Percentiles rank a stretch among this genome's conserved stretches.
Evolutionary conservation across 2,797 vertebrate genomes (phyloP).

Genomic region (Acipenser oxyrinchus): DNA sequence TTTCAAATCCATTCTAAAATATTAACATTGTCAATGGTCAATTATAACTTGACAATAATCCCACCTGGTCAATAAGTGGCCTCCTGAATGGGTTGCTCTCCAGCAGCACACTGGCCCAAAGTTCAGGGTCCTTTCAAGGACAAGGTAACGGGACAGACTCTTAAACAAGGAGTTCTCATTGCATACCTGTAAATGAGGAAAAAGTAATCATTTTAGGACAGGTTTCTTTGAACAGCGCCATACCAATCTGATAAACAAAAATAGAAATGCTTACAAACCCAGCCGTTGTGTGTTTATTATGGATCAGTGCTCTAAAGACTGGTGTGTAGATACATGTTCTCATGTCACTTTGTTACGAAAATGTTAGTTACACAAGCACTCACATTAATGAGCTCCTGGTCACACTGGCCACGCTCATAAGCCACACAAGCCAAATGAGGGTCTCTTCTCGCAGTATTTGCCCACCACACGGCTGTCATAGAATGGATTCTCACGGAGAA

Average conservation of each 20-base stretch:
- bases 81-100: conserved; percentile 90
- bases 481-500: conserved; percentile 91
- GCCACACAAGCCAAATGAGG: conserved; percentile 96
- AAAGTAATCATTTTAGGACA: background rate
- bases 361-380: conserved; percentile 25
- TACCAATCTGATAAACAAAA: background rate
- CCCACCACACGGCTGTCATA: conserved; percentile 96
- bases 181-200: conserved; percentile 72
- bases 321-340: too few relatives aligned
- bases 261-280: background rate
- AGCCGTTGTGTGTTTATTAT: background rate
- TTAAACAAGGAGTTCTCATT: conserved; percentile 98
- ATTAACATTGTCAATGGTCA: background rate
- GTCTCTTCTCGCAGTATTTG: conserved; percentile 96
- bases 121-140: conserved; percentile 87
- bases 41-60: background rate
- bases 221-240: background rate
- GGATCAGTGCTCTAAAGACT: background rate
- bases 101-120: conserved; percentile 90
- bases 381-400: conserved; percentile 93
- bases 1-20: too few relatives aligned
- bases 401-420: conserved; percentile 93
- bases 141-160: conserved; percentile 92
- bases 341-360: background rate
- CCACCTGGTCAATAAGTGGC: conserved; percentile 91